These are phyloP conservation scores for Zophobas atratus DNA, from an alignment of 1,140 invertebrate species.

Conservation along the genomic window DNA sequence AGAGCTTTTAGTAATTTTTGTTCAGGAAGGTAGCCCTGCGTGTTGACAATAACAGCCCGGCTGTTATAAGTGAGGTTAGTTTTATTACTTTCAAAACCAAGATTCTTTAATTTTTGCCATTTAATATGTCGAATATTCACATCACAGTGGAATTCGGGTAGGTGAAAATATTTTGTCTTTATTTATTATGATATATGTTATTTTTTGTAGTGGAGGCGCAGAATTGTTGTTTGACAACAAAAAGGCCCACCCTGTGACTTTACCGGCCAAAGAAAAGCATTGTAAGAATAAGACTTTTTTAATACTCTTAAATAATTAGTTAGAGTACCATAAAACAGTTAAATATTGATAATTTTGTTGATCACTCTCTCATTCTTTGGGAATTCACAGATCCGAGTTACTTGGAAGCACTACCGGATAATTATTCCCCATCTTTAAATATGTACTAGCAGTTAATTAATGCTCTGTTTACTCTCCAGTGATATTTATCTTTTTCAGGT, in stretches of 20 bases:
- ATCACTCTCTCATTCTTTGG: too few species aligned
- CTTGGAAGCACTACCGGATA: too few species aligned
- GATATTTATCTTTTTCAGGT: too few species aligned
- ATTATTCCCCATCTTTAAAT: too few species aligned
- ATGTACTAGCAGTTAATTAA: too few species aligned
- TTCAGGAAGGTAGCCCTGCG: too few species aligned
- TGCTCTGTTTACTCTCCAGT: too few species aligned
- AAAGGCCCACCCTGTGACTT: conserved; percentile 79
- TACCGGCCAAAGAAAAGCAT: conserved; percentile 70
- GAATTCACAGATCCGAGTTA: too few species aligned
- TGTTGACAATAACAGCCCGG: neutral
- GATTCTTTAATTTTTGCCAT: conserved; percentile 5
- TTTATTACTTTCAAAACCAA: neutral
- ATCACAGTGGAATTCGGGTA: conserved; percentile 59
- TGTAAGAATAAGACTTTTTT: conserved; percentile 57
- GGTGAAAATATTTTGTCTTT: conserved; percentile 29
- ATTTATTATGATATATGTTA: conserved; percentile 51
- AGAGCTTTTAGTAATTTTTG: too few species aligned
- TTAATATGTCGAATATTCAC: conserved; percentile 24
- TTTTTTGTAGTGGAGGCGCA: conserved; percentile 83
- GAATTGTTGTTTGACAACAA: conserved; percentile 90
- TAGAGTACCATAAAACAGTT: too few species aligned
- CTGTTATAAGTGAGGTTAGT: conserved; percentile 5
- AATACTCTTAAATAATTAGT: neutral
- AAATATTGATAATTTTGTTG: too few species aligned